phyloP scores from a whole-genome alignment of 1,140 invertebrate genomes.

The Drosophila tani region DNA sequence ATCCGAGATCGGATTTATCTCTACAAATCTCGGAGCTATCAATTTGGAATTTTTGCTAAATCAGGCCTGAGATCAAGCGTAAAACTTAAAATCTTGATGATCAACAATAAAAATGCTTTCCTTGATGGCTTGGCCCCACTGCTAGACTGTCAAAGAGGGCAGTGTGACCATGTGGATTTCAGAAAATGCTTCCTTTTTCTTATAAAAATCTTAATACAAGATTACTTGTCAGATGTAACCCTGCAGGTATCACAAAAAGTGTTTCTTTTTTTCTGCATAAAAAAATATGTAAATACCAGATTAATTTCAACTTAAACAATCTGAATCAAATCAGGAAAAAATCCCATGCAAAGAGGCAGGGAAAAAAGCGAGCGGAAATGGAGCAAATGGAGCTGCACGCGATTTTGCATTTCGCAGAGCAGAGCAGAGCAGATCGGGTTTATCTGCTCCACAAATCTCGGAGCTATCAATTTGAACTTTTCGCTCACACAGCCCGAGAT shows the following conservation, averaged over 20 bases:
- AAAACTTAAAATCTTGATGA: background rate
- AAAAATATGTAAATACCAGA: constrained; percentile 6
- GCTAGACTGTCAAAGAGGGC: too few species aligned
- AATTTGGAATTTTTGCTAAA: background rate
- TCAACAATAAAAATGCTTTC: background rate
- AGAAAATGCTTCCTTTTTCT: too few species aligned
- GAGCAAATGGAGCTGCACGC: constrained; percentile 66
- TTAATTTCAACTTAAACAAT: constrained; percentile 4
- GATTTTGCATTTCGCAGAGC: constrained; percentile 72
- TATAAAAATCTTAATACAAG: too few species aligned
- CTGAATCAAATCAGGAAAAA: constrained; percentile 15
- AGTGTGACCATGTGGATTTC: background rate
- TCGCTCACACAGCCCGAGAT: constrained; percentile 61
- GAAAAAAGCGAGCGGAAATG: constrained; percentile 45
- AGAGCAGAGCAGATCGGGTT: constrained; percentile 54
- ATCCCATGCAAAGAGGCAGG: constrained; percentile 6
- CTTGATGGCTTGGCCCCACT: background rate
- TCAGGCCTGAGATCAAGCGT: too few species aligned
- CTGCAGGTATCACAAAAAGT: background rate
- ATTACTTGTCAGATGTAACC: background rate
- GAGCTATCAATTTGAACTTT: constrained; percentile 82
- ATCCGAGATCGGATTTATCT: constrained; percentile 5
- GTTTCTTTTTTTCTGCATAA: background rate
- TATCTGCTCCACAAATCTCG: constrained; percentile 72
- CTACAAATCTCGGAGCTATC: background rate